Evolutionary conservation across 2,888 invertebrate genomes (phyloP).

Genomic region (Scaptodrosophila latifasciaeformis): DNA sequence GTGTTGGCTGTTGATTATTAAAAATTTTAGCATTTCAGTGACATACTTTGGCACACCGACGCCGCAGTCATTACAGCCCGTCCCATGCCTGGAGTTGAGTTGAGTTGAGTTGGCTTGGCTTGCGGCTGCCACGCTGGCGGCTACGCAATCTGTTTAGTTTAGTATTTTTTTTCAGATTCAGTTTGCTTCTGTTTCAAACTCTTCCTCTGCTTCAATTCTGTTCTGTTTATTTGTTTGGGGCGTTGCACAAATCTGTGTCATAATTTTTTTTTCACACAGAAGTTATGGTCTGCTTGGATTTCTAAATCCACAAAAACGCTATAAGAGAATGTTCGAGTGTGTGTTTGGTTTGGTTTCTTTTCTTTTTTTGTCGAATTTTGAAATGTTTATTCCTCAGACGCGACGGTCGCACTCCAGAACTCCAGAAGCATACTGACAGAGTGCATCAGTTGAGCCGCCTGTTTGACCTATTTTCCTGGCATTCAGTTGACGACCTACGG

Average conservation of each 20-base stretch:
- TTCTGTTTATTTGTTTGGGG: background rate
- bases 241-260: conserved; percentile 34
- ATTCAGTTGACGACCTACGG: conserved; percentile 19
- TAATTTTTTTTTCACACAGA: conserved; percentile 27
- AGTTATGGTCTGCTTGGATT: conserved; percentile 3
- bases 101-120: no score
- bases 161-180: background rate
- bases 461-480: conserved; percentile 47
- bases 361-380: conserved; percentile 25
- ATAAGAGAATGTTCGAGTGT: background rate
- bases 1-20: conserved; percentile 21
- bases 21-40: conserved; percentile 17
- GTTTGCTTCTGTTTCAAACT: no score
- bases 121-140: conserved; percentile 24
- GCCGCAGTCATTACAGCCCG: no score
- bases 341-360: conserved; percentile 13
- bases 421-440: background rate
- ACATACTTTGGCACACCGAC: conserved; percentile 23
- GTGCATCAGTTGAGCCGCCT: conserved; percentile 13
- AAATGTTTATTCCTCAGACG: conserved; percentile 20
- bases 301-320: background rate
- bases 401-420: conserved; percentile 1
- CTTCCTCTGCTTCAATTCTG: no score
- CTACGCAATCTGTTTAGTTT: conserved; percentile 25
- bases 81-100: no score